These are phyloP conservation scores for Polydrusus cervinus DNA, from an alignment of 2,888 invertebrate genomes.

Conservation along the genomic window DNA sequence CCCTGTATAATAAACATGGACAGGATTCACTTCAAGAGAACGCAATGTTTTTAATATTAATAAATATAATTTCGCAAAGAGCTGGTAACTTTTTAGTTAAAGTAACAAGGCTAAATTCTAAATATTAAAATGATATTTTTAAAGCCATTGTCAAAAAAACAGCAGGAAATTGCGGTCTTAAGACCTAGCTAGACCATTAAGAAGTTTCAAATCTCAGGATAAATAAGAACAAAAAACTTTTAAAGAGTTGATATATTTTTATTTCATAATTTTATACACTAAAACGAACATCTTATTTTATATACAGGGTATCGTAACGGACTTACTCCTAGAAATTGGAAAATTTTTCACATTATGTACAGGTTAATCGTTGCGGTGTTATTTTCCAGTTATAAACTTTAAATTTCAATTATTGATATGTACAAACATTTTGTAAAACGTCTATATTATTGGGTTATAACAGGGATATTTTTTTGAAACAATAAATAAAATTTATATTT, in stretches of 20 bases:
- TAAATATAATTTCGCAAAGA: too few relatives aligned
- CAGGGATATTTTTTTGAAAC: not conserved
- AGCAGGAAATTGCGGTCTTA: too few relatives aligned
- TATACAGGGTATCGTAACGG: conserved; percentile 62
- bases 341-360: conserved; percentile 47
- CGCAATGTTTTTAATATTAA: too few relatives aligned
- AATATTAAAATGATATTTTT: too few relatives aligned
- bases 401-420: conserved; percentile 37
- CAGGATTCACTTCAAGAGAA: too few relatives aligned
- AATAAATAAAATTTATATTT: not conserved
- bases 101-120: too few relatives aligned
- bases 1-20: too few relatives aligned
- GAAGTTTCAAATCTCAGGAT: too few relatives aligned
- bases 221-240: not conserved
- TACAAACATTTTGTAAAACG: conserved; percentile 44
- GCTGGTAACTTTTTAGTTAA: too few relatives aligned
- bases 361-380: conserved; percentile 18
- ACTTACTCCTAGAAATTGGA: conserved; percentile 51
- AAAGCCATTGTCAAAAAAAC: too few relatives aligned
- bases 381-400: conserved; percentile 1
- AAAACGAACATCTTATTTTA: conserved; percentile 60
- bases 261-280: conserved; percentile 58
- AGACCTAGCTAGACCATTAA: too few relatives aligned
- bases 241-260: conserved; percentile 42
- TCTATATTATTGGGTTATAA: conserved; percentile 15